Evolutionary conservation across 2,797 vertebrate genomes (phyloP), one percentile per base, ranked within the genome.

Genomic region (Florisuga fusca): DNA sequence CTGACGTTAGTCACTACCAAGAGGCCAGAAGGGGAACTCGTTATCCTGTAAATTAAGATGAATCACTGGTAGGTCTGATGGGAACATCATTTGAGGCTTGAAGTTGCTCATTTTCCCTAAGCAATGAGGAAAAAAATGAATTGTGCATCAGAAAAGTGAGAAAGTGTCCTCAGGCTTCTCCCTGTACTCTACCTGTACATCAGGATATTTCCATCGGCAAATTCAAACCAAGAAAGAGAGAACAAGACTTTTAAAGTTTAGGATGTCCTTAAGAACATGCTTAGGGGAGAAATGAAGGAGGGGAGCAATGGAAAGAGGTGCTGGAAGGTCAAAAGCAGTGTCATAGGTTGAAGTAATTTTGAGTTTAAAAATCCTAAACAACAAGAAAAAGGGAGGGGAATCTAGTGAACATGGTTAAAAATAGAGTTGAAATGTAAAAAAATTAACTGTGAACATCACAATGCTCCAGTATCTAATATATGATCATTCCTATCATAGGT

Each of bases 331-430:
- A 19, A 54, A 80, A 83, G 66, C 5, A 53, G 10, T 45, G 25
- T 51, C n/a, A 59, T 15, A 83, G 19, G 7, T 67, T 83, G 17
- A 73, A 85, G 25, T n/a, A 43, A 62, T 29, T 57, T 85, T 43
- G 80, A 71, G 7, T 67, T n/a, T 17, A 31, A 81, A 33, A 31
- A 0, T 0, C 4, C 5, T 22, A 11, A 53, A 43, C n/a, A 41
- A 41, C 26, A 38, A 23, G 50, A 68, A 29, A 43, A 38, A 41
- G 26, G 36, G 7, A 23, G 5, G 18, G 25, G 22, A 92, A 78
- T 13, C 6, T 53, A 53, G 10, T 36, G 41, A 90, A 84, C 0
- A 0, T 63, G 34, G 38, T 72, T 26, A 51, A 75, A 88, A 81
- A 45, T 5, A 67, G n/a, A 76, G 6, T 6, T 66, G 36, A 87